These are phyloP conservation scores for Tachina grossa DNA, from an alignment of 2,888 invertebrate species.

Conservation along the genomic window DNA sequence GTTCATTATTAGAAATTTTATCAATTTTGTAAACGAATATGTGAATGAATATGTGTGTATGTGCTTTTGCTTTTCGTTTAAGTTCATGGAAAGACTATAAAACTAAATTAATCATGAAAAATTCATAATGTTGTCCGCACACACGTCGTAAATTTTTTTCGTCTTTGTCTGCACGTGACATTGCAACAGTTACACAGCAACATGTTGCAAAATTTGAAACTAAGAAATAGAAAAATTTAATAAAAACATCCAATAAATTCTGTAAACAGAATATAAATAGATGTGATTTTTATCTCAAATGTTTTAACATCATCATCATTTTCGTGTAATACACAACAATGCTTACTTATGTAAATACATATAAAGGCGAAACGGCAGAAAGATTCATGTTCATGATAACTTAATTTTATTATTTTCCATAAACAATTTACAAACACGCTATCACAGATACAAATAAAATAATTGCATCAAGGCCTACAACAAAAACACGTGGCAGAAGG, in stretches of 20 bases:
- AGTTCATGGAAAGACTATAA: not conserved
- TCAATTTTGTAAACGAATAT: not conserved
- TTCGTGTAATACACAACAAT: conserved; percentile 8
- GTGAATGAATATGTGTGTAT: not conserved
- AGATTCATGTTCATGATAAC: conserved; percentile 56
- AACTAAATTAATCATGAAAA: conserved; percentile 70
- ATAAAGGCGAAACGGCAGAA: not conserved
- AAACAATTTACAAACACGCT: conserved; percentile 34
- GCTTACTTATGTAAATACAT: not conserved
- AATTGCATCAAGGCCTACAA: conserved; percentile 24
- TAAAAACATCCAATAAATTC: conserved; percentile 66
- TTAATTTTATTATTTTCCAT: conserved; percentile 61
- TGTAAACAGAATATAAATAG: conserved; percentile 50
- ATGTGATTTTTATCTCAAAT: conserved; percentile 49
- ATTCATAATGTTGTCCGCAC: conserved; percentile 63
- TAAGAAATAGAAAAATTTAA: conserved; percentile 54
- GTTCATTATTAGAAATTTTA: not conserved
- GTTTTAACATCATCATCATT: conserved; percentile 36
- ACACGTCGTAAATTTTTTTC: conserved; percentile 39
- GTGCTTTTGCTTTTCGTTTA: not conserved
- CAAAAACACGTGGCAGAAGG: not conserved
- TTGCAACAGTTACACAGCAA: conserved; percentile 64
- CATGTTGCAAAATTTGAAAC: conserved; percentile 56
- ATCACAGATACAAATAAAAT: conserved; percentile 23
- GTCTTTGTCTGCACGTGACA: conserved; percentile 61